phyloP scores from a whole-genome alignment of 2,888 invertebrate species.

The Dromius quadrimaculatus region DNA sequence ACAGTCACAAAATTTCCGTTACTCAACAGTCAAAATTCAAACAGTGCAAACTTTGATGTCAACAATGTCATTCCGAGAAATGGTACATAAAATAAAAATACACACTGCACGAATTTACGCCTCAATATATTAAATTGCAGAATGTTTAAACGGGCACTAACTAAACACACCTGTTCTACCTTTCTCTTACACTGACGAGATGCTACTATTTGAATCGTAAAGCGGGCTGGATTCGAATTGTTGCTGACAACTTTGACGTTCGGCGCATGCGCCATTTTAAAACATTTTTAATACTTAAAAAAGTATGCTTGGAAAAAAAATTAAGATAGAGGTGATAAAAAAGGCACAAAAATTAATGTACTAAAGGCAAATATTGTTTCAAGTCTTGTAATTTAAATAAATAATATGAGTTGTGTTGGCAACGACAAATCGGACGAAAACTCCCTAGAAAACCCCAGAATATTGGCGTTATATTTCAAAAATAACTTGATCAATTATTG shows the following conservation, averaged over 20 bases:
- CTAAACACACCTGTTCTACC: constrained; percentile 7
- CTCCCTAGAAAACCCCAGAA: too few species aligned
- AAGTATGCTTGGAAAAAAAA: too few species aligned
- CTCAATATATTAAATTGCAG: constrained; percentile 38
- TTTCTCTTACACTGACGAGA: constrained; percentile 32
- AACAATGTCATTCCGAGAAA: constrained; percentile 26
- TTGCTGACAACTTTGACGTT: not conserved
- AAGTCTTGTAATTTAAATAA: too few species aligned
- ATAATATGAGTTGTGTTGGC: too few species aligned
- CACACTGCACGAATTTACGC: constrained; percentile 9
- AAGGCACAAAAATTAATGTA: too few species aligned
- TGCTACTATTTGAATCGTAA: constrained; percentile 42
- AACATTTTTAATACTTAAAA: too few species aligned
- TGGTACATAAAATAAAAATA: constrained; percentile 17
- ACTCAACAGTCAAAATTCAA: constrained; percentile 26
- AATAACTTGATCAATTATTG: too few species aligned
- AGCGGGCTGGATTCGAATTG: constrained; percentile 10
- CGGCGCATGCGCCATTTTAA: constrained; percentile 27
- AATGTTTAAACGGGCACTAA: constrained; percentile 31
- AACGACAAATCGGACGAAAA: too few species aligned
- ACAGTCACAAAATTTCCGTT: constrained; percentile 40
- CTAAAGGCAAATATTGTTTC: too few species aligned
- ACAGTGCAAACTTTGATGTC: constrained; percentile 4
- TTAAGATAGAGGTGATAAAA: too few species aligned
- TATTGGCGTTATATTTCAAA: too few species aligned